Base-by-base conservation (phyloP, 2,888 invertebrate genomes). In the Anagyrus pseudococci region DNA sequence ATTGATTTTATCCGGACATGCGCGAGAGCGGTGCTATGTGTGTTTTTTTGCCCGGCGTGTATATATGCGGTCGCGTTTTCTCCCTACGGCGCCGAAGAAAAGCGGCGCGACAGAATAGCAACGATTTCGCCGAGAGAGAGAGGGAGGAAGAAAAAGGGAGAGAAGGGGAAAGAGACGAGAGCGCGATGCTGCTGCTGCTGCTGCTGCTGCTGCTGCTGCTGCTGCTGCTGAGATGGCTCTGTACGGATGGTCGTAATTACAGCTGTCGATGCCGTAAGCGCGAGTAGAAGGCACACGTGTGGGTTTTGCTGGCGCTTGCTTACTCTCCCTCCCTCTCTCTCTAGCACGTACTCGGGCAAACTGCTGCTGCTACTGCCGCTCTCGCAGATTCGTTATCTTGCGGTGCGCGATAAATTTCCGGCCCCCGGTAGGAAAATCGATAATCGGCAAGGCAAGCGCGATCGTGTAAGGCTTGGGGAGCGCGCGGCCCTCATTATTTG, bases 1-100 rank as follows among this genome's bases (percentile, higher is more conserved):
- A 71, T 70, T 68, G 67, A 71, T 69, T 67, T 44, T 62, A 64
- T 65, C 56, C 61, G 46, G 56, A 2, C 13, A 8, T 20, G 33
- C 17, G 41, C 26, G 53, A 19, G 52, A 22, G 47, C 29, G n/a
- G 37, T 53, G 4, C 20, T 26, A 44, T 44, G 47, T 52, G 55
- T 55, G 46, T 64, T 58, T 53, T 23, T 44, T 20, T 20, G 19
- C 54, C 54, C 33, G 37, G 17, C 37, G n/a, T n/a, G n/a, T n/a
- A n/a, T n/a, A n/a, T n/a, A n/a, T n/a, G n/a, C n/a, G n/a, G n/a
- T 19, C 48, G 17, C 22, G 15, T 25, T 50, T 62, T 57, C 40
- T 62, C 47, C 19, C 10, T 25, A 15, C 19, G 22, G 47, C 47
- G 54, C 23, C 19, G 40, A 44, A 41, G 52, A 53, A 64, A 56